Evolutionary conservation across 2,113 vertebrate genomes (phyloP).

Genomic region (Pseudolaguvia tuberculata): DNA sequence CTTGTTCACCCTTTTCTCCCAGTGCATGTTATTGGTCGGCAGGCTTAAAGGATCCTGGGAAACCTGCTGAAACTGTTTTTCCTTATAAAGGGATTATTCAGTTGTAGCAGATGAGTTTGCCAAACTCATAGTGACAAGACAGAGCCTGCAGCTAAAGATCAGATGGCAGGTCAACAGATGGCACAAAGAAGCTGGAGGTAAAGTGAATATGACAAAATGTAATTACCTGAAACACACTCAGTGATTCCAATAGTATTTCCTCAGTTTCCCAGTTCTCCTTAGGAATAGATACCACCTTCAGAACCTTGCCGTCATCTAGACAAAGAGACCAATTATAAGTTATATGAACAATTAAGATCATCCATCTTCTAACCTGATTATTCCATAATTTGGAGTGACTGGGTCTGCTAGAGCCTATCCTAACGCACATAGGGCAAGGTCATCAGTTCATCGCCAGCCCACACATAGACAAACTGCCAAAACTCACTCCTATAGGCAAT

Average conservation of each 20-base stretch:
- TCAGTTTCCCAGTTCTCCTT: constrained; percentile 59
- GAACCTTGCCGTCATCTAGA: constrained; percentile 74
- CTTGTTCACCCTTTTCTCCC: not conserved
- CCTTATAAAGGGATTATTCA: constrained; percentile 37
- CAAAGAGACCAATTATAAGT: not conserved
- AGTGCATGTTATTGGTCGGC: constrained; percentile 7
- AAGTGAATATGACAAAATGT: not conserved
- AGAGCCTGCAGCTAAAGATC: constrained; percentile 24
- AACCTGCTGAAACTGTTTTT: constrained; percentile 56
- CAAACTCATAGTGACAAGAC: constrained; percentile 27
- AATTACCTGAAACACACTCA: constrained; percentile 73
- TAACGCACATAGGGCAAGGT: too few species aligned
- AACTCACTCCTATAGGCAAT: too few species aligned
- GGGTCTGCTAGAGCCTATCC: too few species aligned
- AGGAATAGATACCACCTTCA: constrained; percentile 72
- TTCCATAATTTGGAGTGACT: too few species aligned
- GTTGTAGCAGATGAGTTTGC: constrained; percentile 42
- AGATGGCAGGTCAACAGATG: constrained; percentile 31
- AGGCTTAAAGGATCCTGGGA: constrained; percentile 50
- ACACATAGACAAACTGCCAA: too few species aligned
- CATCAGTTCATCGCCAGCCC: too few species aligned
- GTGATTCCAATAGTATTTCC: constrained; percentile 76
- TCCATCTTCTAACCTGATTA: too few species aligned
- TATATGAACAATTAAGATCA: not conserved
- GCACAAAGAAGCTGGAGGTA: constrained; percentile 2